Percentiles rank a stretch among this genome's conserved stretches.
These are phyloP conservation scores for Xestoiulus laeticollis DNA, from an alignment of 2,888 invertebrate genomes.

Conservation along the genomic window DNA sequence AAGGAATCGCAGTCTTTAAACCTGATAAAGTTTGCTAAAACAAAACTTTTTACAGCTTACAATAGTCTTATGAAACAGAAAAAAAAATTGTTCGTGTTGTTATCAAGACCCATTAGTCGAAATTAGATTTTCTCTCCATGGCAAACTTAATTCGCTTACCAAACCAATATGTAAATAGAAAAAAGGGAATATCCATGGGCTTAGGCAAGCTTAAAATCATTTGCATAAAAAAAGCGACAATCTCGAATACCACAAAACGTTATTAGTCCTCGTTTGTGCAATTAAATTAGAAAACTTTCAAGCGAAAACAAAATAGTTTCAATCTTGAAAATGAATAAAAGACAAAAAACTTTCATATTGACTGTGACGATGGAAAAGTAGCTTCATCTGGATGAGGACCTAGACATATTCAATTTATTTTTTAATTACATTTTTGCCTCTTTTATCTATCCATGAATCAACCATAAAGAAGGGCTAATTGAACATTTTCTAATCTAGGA, in stretches of 20 bases:
- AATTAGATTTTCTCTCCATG: background rate
- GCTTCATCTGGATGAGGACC: background rate
- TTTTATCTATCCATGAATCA: background rate
- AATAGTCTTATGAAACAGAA: background rate
- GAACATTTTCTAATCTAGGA: conserved; percentile 23
- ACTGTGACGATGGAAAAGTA: background rate
- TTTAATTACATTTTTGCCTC: conserved; percentile 32
- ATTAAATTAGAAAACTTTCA: background rate
- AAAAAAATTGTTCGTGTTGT: background rate
- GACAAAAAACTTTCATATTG: background rate
- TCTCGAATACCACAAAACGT: background rate
- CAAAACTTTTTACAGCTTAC: background rate
- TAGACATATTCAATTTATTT: conserved; percentile 3
- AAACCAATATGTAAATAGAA: background rate
- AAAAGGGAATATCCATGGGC: background rate
- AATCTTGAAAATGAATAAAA: background rate
- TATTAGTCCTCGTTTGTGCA: background rate
- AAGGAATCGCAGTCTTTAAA: background rate
- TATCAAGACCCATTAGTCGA: background rate
- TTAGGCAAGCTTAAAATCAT: background rate
- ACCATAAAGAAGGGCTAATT: conserved; percentile 32
- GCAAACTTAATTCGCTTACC: background rate
- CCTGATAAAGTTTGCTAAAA: background rate
- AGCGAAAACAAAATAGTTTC: background rate
- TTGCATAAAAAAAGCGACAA: conserved; percentile 7